Evolutionary conservation across 2,888 invertebrate species (phyloP), one percentile per base, ranked within the genome.

Genomic region (Camponotus fellah): DNA sequence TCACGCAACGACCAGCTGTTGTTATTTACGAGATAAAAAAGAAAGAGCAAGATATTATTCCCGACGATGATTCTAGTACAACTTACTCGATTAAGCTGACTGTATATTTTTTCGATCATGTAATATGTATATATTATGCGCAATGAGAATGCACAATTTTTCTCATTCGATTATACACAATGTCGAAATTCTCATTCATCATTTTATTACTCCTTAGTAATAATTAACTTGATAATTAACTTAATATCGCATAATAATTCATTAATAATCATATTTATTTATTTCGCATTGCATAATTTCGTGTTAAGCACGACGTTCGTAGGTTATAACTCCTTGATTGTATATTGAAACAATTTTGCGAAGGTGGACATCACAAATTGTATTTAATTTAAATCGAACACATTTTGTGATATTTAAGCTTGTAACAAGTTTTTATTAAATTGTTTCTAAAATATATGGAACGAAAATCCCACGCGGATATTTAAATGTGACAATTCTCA

Each of bases 121-220:
- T 68, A 56, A 60, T 79, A 37, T 46, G 12, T 71, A 34, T 37
- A 68, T 69, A 43, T 56, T 53, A 12, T 58, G 10, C 34, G 12
- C 21, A 58, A 46, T 49, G 46, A 66, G 12, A 66, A 49, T 80
- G 90, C 90, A 86, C 89, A 87, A 90, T 81, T 75, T 66, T 86
- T 81, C 69, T 74, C 37, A 75, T 68, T 49, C 34, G 53, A 32
- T 79, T 75, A 79, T 12, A 40, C 17, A 40, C 84, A 84, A 90
- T 90, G 84, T 90, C 86, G 75, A 81, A 87, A 76, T 82, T 75
- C 26, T 26, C 17, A 9, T 77, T 71, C 21, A 66, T 79, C 58
- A 56, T 66, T 74, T 83, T 69, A 46, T 71, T 75, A 68, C 26
- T 68, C 34, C 3, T n/a, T 74, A 76, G 14, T 46, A 32, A 34